These are phyloP conservation scores for Chrysomela aeneicollis DNA, from an alignment of 2,888 invertebrate species.

Conservation along the genomic window DNA sequence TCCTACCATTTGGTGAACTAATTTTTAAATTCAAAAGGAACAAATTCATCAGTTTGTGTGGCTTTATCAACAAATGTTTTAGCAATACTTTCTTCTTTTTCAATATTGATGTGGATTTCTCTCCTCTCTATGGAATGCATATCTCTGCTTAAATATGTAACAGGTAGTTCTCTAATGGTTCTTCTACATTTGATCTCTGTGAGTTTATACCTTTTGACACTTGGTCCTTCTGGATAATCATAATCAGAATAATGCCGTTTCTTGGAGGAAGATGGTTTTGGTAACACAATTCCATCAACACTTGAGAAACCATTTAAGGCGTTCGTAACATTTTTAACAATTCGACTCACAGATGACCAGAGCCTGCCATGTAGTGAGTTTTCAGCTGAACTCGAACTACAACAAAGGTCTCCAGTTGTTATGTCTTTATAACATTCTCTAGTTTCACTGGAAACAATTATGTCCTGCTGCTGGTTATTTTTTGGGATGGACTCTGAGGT, in stretches of 20 bases:
- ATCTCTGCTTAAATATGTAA: constrained; percentile 8
- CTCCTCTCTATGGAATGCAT: constrained; percentile 10
- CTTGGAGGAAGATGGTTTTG: constrained; percentile 13
- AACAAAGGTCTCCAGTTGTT: background rate
- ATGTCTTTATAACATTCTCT: background rate
- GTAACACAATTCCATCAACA: constrained; percentile 11
- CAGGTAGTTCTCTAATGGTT: constrained; percentile 47
- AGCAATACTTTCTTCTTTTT: constrained; percentile 5
- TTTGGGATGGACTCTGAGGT: background rate
- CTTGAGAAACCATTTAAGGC: constrained; percentile 25
- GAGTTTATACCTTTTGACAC: constrained; percentile 50
- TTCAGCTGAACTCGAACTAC: constrained; percentile 2
- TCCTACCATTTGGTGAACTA: too few species aligned
- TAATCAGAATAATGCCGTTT: constrained; percentile 34
- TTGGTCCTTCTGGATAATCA: constrained; percentile 36
- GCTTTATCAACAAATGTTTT: constrained; percentile 48
- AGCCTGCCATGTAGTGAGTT: constrained; percentile 19
- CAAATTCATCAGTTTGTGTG: constrained; percentile 52
- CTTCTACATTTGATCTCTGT: constrained; percentile 53
- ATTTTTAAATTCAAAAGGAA: background rate
- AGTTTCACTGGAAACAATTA: background rate
- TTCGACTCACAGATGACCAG: constrained; percentile 33
- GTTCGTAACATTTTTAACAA: constrained; percentile 31
- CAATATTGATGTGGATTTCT: constrained; percentile 27
- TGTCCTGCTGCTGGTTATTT: background rate